phyloP scores from a whole-genome alignment of 1,140 invertebrate genomes.

The Lasaia peninsularis region DNA sequence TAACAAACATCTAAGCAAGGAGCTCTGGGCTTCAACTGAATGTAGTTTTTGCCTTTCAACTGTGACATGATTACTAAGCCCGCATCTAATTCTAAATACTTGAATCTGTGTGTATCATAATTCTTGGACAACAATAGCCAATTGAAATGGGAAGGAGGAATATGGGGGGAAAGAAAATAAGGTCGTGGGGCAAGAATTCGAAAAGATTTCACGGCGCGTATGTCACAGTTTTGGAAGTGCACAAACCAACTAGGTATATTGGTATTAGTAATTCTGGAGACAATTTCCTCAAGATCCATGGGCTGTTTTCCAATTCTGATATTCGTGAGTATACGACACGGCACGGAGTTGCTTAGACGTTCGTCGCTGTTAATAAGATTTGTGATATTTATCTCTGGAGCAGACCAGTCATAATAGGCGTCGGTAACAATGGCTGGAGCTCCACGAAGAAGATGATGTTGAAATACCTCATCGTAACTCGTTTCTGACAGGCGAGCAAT shows the following conservation, averaged over 20 bases:
- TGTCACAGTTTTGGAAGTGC: constrained; percentile 92
- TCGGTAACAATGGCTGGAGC: constrained; percentile 86
- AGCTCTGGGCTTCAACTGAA: constrained; percentile 82
- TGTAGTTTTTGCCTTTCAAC: constrained; percentile 81
- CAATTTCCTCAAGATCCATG: constrained; percentile 81
- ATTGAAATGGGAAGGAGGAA: constrained; percentile 87
- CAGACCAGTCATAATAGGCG: constrained; percentile 83
- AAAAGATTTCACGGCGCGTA: constrained; percentile 84
- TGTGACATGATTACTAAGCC: constrained; percentile 86
- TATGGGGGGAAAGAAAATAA: constrained; percentile 85
- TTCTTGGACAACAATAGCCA: constrained; percentile 89
- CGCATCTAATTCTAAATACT: constrained; percentile 83
- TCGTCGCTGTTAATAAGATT: constrained; percentile 79
- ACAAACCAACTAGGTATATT: constrained; percentile 87
- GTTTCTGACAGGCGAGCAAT: constrained; percentile 82
- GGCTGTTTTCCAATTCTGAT: constrained; percentile 79
- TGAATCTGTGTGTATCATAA: constrained; percentile 85
- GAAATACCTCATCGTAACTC: constrained; percentile 80
- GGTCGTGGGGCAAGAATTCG: constrained; percentile 84
- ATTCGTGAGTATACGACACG: constrained; percentile 85
- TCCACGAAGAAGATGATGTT: constrained; percentile 83
- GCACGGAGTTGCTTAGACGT: constrained; percentile 80
- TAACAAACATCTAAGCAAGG: constrained; percentile 85
- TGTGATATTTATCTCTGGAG: constrained; percentile 83
- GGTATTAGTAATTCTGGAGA: constrained; percentile 81